These are phyloP conservation scores for Virgularia gustaviana DNA, from an alignment of 92 coral and sea anemone genomes.

Conservation along the genomic window DNA sequence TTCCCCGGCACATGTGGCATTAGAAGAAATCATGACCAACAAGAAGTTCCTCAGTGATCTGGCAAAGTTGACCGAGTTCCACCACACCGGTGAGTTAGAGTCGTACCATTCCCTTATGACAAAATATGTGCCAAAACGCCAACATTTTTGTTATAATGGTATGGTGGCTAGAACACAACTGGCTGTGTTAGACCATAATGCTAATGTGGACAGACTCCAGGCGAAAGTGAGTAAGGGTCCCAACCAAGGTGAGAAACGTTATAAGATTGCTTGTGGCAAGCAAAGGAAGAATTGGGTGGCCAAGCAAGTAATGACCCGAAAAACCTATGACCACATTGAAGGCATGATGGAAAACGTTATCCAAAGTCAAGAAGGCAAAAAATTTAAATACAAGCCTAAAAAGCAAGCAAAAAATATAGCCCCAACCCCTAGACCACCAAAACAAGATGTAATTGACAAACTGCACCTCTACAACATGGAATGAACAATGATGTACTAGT, in stretches of 20 bases:
- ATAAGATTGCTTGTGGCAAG: background rate
- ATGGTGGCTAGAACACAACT: constrained; percentile 55
- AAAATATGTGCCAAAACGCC: constrained; percentile 55
- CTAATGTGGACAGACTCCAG: constrained; percentile 10
- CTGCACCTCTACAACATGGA: no score
- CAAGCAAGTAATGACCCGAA: background rate
- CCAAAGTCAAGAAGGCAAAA: no score
- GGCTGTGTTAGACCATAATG: constrained; percentile 58
- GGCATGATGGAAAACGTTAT: constrained; percentile 9
- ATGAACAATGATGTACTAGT: no score
- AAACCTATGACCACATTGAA: background rate
- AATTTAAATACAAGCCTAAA: no score
- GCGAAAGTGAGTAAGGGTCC: background rate
- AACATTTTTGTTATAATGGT: constrained; percentile 49
- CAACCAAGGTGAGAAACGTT: constrained; percentile 1
- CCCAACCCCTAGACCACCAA: no score
- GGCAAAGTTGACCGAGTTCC: constrained; percentile 54
- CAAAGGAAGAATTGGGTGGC: background rate
- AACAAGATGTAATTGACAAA: no score
- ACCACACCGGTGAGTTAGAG: constrained; percentile 56
- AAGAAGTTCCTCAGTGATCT: constrained; percentile 51
- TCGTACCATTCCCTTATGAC: constrained; percentile 59
- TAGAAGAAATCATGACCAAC: constrained; percentile 52
- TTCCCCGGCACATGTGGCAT: constrained; percentile 44
- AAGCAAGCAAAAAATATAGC: no score